A percentile compares a stretch with the other conserved stretches of the same genome.
phyloP scores from a whole-genome alignment of 2,113 vertebrate species.

The Azemiops feae region DNA sequence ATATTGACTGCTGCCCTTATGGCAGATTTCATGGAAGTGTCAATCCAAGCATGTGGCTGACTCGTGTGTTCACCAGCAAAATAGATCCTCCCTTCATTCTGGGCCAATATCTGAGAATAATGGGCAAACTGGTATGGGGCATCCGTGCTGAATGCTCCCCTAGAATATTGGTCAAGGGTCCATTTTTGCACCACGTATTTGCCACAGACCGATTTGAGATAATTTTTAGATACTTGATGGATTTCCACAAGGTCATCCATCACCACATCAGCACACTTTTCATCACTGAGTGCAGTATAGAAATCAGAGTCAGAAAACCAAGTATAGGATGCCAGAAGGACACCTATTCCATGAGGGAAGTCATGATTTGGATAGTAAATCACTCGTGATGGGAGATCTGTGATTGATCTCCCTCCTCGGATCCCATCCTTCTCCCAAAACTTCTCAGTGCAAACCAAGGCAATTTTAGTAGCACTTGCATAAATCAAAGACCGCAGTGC shows the following conservation, averaged over 20 bases:
- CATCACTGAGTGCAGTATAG: slow-evolving; percentile 65
- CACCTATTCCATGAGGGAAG: slow-evolving; percentile 60
- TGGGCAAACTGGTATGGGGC: slow-evolving; percentile 74
- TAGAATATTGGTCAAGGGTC: slow-evolving; percentile 73
- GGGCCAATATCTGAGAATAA: slow-evolving; percentile 65
- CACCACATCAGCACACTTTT: slow-evolving; percentile 58
- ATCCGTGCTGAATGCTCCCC: slow-evolving; percentile 75
- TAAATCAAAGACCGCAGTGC: slow-evolving; percentile 74
- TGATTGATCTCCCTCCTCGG: slow-evolving; percentile 73
- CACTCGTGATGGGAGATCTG: slow-evolving; percentile 72
- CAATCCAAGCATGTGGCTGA: slow-evolving; percentile 78
- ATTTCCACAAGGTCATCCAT: slow-evolving; percentile 75
- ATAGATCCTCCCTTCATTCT: slow-evolving; percentile 68
- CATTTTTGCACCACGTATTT: slow-evolving; percentile 75
- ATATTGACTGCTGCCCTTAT: slow-evolving; percentile 72
- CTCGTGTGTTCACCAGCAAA: slow-evolving; percentile 42
- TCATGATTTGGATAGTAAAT: slow-evolving; percentile 81
- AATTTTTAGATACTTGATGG: slow-evolving; percentile 66
- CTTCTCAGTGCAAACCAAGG: slow-evolving; percentile 72
- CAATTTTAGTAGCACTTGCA: slow-evolving; percentile 74
- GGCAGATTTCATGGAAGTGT: slow-evolving; percentile 79
- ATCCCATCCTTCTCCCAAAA: slow-evolving; percentile 81
- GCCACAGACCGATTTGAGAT: slow-evolving; percentile 66
- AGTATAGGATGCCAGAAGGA: slow-evolving; percentile 79
- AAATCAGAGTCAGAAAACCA: slow-evolving; percentile 73